Evolutionary conservation across 2,113 vertebrate genomes (phyloP), one percentile per base, ranked within the genome.

Genomic region (Cheilinus undulatus): DNA sequence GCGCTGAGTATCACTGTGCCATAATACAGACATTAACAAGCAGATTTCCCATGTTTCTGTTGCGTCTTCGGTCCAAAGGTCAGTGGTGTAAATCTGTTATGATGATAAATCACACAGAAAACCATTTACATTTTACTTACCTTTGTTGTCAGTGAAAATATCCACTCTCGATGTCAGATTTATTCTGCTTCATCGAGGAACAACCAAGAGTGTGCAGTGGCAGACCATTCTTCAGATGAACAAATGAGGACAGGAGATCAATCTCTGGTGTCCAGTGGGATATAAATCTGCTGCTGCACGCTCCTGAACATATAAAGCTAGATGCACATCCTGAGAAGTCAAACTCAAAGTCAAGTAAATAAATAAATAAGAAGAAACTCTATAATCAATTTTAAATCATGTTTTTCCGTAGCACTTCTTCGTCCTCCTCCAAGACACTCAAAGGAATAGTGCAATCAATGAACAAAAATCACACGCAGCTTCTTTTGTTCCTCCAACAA

Each of bases 401-500:
- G 40, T 60, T 60, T 68, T 64, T 64, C 49, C 40, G 3, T 32
- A 49, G 56, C 45, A 5, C 19, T 23, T 71, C n/a, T 38, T 30
- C 45, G 10, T 11, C 19, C 43, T 14, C 27, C 20, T 45, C 52
- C 28, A 59, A 26, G 27, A 51, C 3, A 10, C n/a, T 20, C 23
- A 2, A 38, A n/a, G 42, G 43, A 67, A 66, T 68, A 15, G 42
- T 22, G 40, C 14, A 74, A 81, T 64, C 27, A 43, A 66, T 62
- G 11, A 15, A n/a, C 48, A 48, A 50, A 24, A 52, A 43, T 56
- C 23, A 38, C 27, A 14, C n/a, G 26, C 14, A 36, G 15, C 34
- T 13, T 48, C 13, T 5, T 19, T 34, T 68, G n/a, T 48, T 51
- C 5, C 23, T 57, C 11, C 1, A 49, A 73, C 69, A 88, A 92